Evolutionary conservation across 1,140 invertebrate species (phyloP).

Genomic region (Augochlora pura): DNA sequence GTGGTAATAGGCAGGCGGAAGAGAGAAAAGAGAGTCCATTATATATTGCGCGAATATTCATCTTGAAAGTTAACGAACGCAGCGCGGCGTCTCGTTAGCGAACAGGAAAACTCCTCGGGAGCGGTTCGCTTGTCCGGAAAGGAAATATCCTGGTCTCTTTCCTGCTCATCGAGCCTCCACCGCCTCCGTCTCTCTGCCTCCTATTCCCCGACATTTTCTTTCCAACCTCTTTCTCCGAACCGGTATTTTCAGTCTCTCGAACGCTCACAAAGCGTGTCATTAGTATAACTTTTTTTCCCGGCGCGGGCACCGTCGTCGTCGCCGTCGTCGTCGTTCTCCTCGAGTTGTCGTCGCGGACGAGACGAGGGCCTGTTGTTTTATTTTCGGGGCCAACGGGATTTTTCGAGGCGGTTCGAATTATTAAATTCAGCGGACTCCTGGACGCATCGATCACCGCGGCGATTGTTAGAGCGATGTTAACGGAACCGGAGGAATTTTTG

Average conservation of each 20-base stretch:
- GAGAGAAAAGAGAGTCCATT: constrained; percentile 31
- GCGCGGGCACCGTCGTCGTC: constrained; percentile 3
- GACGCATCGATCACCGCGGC: background rate
- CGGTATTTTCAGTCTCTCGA: constrained; percentile 22
- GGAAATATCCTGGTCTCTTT: constrained; percentile 49
- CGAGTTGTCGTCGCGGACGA: no score
- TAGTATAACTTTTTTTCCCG: constrained; percentile 53
- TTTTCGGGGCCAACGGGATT: background rate
- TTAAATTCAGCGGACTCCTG: constrained; percentile 4
- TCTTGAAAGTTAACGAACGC: constrained; percentile 65
- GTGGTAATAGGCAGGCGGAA: constrained; percentile 24
- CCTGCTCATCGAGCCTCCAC: background rate
- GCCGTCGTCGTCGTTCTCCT: no score
- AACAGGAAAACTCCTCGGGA: constrained; percentile 53
- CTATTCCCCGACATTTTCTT: background rate
- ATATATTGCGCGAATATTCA: constrained; percentile 53
- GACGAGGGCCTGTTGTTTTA: background rate
- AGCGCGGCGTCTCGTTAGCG: constrained; percentile 62
- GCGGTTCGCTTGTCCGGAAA: constrained; percentile 50
- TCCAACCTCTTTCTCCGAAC: background rate
- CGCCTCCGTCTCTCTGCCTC: background rate
- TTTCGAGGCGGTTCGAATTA: constrained; percentile 24
- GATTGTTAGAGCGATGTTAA: constrained; percentile 3
- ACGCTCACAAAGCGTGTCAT: constrained; percentile 57
- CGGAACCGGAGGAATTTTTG: background rate